Conservation (phyloP, 2,888 invertebrate genomes). For the Diarsia brunnea region DNA sequence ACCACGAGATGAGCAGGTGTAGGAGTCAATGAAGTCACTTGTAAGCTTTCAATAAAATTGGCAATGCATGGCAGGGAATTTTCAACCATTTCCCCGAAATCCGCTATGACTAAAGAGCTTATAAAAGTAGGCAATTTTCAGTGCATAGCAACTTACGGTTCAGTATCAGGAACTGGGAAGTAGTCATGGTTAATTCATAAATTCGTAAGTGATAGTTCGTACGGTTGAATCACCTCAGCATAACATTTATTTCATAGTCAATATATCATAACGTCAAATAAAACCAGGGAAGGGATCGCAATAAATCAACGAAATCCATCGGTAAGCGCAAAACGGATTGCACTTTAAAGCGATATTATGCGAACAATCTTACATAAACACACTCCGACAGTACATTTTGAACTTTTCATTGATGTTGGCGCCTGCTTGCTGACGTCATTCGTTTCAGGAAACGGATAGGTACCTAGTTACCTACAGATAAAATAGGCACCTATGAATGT, state of each 20-base stretch:
- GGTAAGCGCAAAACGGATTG: constrained; percentile 78
- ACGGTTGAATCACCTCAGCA: constrained; percentile 73
- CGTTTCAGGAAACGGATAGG: constrained; percentile 6
- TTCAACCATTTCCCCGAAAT: not conserved
- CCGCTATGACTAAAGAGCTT: too few species aligned
- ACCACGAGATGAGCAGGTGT: not conserved
- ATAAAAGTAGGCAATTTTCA: not conserved
- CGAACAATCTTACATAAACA: constrained; percentile 57
- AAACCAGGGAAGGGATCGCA: constrained; percentile 81
- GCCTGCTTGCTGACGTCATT: constrained; percentile 43
- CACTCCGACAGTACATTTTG: constrained; percentile 48
- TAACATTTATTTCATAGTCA: constrained; percentile 73
- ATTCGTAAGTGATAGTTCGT: constrained; percentile 43
- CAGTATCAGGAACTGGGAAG: constrained; percentile 1
- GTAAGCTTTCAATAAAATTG: not conserved
- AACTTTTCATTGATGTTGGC: constrained; percentile 50
- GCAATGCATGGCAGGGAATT: not conserved
- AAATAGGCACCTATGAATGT: not conserved
- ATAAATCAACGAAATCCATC: constrained; percentile 83
- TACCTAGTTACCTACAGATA: not conserved
- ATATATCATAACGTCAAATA: constrained; percentile 77
- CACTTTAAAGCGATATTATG: constrained; percentile 73
- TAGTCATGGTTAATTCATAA: constrained; percentile 45
- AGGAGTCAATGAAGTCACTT: constrained; percentile 11
- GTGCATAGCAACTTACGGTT: constrained; percentile 2